These are phyloP conservation scores for Aegithalos caudatus DNA, from an alignment of 2,113 vertebrate genomes.

Conservation along the genomic window DNA sequence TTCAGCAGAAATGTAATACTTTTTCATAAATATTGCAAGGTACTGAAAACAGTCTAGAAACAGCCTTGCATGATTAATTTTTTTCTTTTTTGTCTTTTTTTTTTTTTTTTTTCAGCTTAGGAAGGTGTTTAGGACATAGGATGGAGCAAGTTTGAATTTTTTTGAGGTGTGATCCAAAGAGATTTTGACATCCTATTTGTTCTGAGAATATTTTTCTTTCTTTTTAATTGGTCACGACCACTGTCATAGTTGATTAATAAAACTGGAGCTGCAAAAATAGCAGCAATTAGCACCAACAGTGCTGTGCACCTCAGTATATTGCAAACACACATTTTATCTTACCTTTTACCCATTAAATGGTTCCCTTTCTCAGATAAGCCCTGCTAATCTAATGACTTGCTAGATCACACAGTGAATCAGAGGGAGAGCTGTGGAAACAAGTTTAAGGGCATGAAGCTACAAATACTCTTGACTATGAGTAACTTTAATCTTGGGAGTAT, in stretches of 20 bases:
- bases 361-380: background rate
- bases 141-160: background rate
- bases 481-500: constrained; percentile 31
- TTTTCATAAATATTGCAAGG: background rate
- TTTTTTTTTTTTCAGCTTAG: background rate
- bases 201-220: background rate
- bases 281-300: background rate
- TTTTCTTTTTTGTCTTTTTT: background rate
- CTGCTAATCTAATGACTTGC: background rate
- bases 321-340: background rate
- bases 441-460: constrained; percentile 17
- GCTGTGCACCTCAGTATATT: background rate
- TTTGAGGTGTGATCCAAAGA: background rate
- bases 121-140: background rate
- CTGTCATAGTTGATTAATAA: background rate
- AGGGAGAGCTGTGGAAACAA: background rate
- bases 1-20: background rate
- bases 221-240: background rate
- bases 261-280: background rate
- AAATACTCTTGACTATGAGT: background rate
- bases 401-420: background rate
- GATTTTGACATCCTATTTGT: background rate
- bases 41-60: background rate
- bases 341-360: background rate
- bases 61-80: background rate